Percentiles rank a stretch among this genome's conserved stretches.
Evolutionary conservation across 23 tunicate genomes (phyloP).

Genomic region (Ascidia mentula): DNA sequence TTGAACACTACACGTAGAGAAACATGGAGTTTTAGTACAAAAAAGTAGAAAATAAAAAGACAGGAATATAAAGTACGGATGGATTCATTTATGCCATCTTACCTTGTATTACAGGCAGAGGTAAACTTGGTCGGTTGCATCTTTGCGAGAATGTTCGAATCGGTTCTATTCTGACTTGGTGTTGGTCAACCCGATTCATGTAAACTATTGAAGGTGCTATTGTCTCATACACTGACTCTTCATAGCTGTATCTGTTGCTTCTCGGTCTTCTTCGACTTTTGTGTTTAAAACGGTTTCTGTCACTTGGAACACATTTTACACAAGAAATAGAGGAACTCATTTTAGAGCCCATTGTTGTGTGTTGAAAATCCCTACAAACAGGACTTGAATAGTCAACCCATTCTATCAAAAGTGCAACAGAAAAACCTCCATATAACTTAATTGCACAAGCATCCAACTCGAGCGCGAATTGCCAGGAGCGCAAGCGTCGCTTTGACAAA

Average conservation of each 20-base stretch:
- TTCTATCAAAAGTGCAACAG: no score
- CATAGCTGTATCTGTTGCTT: constrained; percentile 3
- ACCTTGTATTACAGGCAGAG: not conserved
- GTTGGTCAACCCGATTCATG: constrained; percentile 3
- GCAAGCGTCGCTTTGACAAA: no score
- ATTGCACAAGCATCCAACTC: no score
- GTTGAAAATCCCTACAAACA: no score
- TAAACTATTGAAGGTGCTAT: not conserved
- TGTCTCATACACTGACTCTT: not conserved
- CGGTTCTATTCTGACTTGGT: constrained; percentile 4
- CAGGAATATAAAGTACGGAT: no score
- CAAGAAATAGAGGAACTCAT: not conserved
- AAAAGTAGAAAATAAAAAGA: no score
- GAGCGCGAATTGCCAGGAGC: no score
- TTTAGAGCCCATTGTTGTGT: not conserved
- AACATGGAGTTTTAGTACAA: no score
- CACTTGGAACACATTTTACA: not conserved
- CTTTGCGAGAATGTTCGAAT: not conserved
- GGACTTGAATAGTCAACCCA: no score
- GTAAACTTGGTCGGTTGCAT: not conserved
- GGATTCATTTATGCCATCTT: no score
- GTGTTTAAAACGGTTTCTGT: not conserved
- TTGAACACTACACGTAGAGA: no score
- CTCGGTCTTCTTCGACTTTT: not conserved
- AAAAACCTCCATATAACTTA: no score